A percentile compares a stretch with the other conserved stretches of the same genome.
Evolutionary conservation across 2,113 vertebrate genomes (phyloP).

Genomic region (Acrocephalus kingi): DNA sequence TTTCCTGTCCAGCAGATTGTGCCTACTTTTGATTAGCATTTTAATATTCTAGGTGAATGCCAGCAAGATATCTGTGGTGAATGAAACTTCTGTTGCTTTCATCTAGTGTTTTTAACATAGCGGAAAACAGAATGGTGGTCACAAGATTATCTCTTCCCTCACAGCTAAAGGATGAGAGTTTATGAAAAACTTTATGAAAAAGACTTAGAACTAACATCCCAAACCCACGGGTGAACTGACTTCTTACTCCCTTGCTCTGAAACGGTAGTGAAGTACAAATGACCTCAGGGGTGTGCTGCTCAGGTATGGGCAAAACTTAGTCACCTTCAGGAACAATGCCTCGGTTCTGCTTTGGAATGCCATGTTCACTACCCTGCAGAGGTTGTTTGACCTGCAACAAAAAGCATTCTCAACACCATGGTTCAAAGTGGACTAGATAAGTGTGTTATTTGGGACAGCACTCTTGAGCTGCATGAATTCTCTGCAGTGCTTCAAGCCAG

Average conservation of each 20-base stretch:
- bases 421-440: not conserved
- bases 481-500: not conserved
- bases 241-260: not conserved
- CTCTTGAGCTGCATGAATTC: not conserved
- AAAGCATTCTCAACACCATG: not conserved
- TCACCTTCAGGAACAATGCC: not conserved
- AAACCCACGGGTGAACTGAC: not conserved
- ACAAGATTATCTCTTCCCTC: not conserved
- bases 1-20: not conserved
- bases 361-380: not conserved
- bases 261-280: not conserved
- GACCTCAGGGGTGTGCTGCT: not conserved
- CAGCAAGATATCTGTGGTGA: not conserved
- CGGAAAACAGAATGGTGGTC: not conserved
- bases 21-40: not conserved
- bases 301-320: not conserved
- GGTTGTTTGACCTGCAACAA: not conserved
- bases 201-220: not conserved
- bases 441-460: not conserved
- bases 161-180: not conserved
- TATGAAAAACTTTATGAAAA: not conserved
- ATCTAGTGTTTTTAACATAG: not conserved
- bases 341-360: not conserved
- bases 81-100: not conserved
- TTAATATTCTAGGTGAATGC: not conserved